Percentiles rank a stretch among this genome's conserved stretches.
phyloP scores from a whole-genome alignment of 2,797 vertebrate genomes.

The Pangasius sanitwongsei region DNA sequence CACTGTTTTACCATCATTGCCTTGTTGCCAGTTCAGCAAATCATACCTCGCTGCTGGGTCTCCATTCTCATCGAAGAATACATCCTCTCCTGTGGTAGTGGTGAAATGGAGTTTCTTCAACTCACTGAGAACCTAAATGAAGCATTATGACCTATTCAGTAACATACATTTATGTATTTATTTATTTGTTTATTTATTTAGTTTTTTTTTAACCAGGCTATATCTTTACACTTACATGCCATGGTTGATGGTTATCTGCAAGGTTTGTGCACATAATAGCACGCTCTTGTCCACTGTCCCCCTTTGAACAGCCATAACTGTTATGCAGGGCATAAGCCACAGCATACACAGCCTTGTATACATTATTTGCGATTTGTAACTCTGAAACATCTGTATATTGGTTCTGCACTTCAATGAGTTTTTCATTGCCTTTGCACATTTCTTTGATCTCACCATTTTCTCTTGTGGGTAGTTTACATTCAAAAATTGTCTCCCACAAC shows the following conservation, averaged over 20 bases:
- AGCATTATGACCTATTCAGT: neutral
- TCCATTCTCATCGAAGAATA: slow-evolving; percentile 58
- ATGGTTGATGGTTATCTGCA: slow-evolving; percentile 26
- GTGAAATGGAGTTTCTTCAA: slow-evolving; percentile 48
- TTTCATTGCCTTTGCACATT: slow-evolving; percentile 66
- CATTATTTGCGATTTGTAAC: slow-evolving; percentile 72
- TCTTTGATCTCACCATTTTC: neutral
- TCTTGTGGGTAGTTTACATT: slow-evolving; percentile 44
- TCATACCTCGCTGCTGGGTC: slow-evolving; percentile 55
- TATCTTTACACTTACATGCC: slow-evolving; percentile 35
- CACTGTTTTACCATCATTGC: slow-evolving; percentile 41
- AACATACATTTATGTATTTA: neutral
- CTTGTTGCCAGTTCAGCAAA: slow-evolving; percentile 63
- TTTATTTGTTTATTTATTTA: too few relatives aligned
- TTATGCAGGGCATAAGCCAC: slow-evolving; percentile 69
- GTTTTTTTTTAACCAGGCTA: neutral
- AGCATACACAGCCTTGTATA: slow-evolving; percentile 66
- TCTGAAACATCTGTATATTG: slow-evolving; percentile 72
- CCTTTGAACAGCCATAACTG: slow-evolving; percentile 36
- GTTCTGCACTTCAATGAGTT: slow-evolving; percentile 59
- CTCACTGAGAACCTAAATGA: slow-evolving; percentile 46
- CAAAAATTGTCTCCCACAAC: slow-evolving; percentile 56
- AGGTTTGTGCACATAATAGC: slow-evolving; percentile 3
- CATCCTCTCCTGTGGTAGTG: slow-evolving; percentile 30
- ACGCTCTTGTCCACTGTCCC: neutral